These are phyloP conservation scores for Myodes glareolus DNA, from an alignment of 2,113 vertebrate genomes.

Conservation along the genomic window DNA sequence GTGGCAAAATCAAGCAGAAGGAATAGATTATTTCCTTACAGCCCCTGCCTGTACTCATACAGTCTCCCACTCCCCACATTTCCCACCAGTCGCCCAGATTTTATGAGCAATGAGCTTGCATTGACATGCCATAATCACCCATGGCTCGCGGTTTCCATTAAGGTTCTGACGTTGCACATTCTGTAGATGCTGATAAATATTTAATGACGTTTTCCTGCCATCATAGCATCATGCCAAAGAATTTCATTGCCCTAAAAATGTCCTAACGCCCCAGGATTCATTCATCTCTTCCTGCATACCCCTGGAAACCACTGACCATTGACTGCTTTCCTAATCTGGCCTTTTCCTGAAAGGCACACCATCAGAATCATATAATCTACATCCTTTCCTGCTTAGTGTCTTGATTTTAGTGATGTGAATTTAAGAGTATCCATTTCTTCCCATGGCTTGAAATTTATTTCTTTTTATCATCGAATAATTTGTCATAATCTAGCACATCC, in stretches of 20 bases:
- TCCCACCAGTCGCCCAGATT: neutral
- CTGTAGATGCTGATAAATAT: neutral
- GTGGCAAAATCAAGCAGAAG: conserved; percentile 1
- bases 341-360: neutral
- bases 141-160: neutral
- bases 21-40: neutral
- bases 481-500: neutral
- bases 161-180: neutral
- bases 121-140: neutral
- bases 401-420: neutral
- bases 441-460: neutral
- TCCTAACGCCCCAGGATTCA: neutral
- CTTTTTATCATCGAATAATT: neutral
- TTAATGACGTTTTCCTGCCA: neutral
- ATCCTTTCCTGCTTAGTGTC: neutral
- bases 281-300: neutral
- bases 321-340: neutral
- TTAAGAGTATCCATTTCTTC: neutral
- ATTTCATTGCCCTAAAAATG: neutral
- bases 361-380: neutral
- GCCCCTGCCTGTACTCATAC: too few species aligned
- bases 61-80: neutral
- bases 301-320: neutral
- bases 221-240: neutral
- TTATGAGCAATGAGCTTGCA: neutral